Conservation (phyloP, 2,113 vertebrate genomes). For the Rhea americana region DNA sequence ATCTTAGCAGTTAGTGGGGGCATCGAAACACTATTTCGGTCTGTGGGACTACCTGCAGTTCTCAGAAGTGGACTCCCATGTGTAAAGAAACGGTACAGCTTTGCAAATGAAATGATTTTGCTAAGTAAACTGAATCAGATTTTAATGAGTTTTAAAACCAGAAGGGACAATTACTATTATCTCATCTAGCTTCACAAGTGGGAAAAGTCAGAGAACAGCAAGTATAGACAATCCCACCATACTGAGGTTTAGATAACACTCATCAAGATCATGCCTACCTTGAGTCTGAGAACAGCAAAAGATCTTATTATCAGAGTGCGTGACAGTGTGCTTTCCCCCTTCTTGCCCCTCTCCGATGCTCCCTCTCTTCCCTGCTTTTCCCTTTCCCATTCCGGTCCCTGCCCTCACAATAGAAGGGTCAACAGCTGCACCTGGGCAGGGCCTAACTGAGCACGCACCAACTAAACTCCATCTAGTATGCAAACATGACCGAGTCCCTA, state of each 20-base stretch:
- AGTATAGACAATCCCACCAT: background rate
- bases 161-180: background rate
- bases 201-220: background rate
- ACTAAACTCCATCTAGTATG: too few relatives aligned
- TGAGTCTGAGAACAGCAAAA: background rate
- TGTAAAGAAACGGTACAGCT: too few relatives aligned
- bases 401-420: too few relatives aligned
- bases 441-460: too few relatives aligned
- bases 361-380: too few relatives aligned
- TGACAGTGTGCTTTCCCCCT: too few relatives aligned
- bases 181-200: background rate
- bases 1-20: background rate
- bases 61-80: background rate
- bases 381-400: too few relatives aligned
- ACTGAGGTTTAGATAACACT: background rate
- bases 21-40: background rate
- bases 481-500: too few relatives aligned
- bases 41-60: background rate
- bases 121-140: background rate
- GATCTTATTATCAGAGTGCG: background rate
- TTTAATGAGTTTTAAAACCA: background rate
- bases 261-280: background rate
- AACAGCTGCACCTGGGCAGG: too few relatives aligned
- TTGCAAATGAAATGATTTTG: background rate
- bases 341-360: too few relatives aligned